Evolutionary conservation across 2,113 vertebrate genomes (phyloP).

Genomic region (Cyanoliseus patagonus): DNA sequence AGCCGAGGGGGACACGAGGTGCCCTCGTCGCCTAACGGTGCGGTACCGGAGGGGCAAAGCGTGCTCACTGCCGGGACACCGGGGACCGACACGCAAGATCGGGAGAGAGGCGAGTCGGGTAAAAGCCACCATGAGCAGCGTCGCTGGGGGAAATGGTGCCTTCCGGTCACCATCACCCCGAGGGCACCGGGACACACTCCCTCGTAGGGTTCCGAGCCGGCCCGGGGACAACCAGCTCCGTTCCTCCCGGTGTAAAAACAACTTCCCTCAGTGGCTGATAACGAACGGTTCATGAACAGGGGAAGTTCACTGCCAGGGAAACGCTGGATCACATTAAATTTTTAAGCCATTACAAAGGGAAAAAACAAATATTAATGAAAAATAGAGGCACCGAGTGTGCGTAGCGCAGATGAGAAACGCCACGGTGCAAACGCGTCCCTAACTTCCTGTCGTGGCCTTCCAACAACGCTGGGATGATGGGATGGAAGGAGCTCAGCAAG

Average conservation of each 20-base stretch:
- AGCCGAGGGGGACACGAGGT: neutral
- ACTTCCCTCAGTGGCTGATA: neutral
- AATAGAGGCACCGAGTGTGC: fast-evolving
- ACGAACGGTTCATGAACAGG: neutral
- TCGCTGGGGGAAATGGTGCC: neutral
- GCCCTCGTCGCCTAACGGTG: neutral
- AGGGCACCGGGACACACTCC: neutral
- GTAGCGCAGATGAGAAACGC: neutral
- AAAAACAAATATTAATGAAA: neutral
- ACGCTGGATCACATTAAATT: neutral
- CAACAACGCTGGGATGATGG: neutral
- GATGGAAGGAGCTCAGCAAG: neutral
- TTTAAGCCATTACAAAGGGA: neutral
- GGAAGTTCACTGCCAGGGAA: neutral
- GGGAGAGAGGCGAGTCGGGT: neutral
- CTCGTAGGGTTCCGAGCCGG: neutral
- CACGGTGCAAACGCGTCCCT: neutral
- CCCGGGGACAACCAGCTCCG: fast-evolving
- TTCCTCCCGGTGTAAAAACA: neutral
- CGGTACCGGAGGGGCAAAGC: neutral
- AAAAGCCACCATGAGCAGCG: neutral
- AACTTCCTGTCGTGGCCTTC: fast-evolving
- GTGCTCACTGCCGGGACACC: neutral
- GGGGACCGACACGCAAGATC: neutral
- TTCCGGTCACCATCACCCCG: neutral